Percentiles rank a stretch among this genome's conserved stretches.
Conservation (phyloP, 2,113 vertebrate genomes). For the Oreochromis aureus region DNA sequence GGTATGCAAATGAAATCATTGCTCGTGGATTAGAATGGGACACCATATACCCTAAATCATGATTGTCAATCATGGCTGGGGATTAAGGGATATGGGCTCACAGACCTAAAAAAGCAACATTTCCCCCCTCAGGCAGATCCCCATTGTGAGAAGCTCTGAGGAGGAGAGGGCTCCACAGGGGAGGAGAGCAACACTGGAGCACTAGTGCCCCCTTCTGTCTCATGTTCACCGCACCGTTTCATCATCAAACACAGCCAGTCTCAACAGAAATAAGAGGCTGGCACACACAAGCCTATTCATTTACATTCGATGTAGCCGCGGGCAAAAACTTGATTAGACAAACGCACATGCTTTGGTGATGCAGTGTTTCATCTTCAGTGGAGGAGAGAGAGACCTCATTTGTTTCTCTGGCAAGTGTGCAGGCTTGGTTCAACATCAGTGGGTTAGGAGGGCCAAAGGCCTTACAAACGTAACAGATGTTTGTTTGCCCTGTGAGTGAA, state of each 20-base stretch:
- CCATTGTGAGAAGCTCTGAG: slow-evolving; percentile 76
- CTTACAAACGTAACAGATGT: slow-evolving; percentile 62
- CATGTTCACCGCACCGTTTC: slow-evolving; percentile 27
- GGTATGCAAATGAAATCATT: slow-evolving; percentile 99
- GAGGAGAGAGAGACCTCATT: slow-evolving; percentile 61
- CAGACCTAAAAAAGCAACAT: slow-evolving; percentile 99
- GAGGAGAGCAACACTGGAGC: slow-evolving; percentile 80
- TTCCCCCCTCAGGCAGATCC: slow-evolving; percentile 84
- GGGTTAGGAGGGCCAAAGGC: slow-evolving; percentile 62
- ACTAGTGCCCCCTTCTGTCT: slow-evolving; percentile 89
- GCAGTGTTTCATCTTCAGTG: slow-evolving; percentile 69
- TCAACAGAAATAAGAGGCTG: slow-evolving; percentile 63
- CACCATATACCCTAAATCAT: slow-evolving; percentile 99
- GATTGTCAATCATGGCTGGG: slow-evolving; percentile 99
- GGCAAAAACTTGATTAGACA: slow-evolving; percentile 71
- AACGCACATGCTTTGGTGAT: slow-evolving; percentile 68
- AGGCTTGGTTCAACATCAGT: slow-evolving; percentile 62
- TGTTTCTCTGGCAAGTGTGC: slow-evolving; percentile 52
- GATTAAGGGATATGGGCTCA: slow-evolving; percentile 99
- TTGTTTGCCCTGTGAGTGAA: slow-evolving; percentile 58
- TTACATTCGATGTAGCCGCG: slow-evolving; percentile 55
- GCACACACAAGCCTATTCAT: slow-evolving; percentile 61
- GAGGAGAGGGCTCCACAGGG: slow-evolving; percentile 76
- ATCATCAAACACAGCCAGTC: slow-evolving; percentile 44
- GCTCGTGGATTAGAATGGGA: slow-evolving; percentile 98